A percentile compares a stretch with the other conserved stretches of the same genome.
phyloP scores from a whole-genome alignment of 2,797 vertebrate genomes.

The Phrynocephalus forsythii region DNA sequence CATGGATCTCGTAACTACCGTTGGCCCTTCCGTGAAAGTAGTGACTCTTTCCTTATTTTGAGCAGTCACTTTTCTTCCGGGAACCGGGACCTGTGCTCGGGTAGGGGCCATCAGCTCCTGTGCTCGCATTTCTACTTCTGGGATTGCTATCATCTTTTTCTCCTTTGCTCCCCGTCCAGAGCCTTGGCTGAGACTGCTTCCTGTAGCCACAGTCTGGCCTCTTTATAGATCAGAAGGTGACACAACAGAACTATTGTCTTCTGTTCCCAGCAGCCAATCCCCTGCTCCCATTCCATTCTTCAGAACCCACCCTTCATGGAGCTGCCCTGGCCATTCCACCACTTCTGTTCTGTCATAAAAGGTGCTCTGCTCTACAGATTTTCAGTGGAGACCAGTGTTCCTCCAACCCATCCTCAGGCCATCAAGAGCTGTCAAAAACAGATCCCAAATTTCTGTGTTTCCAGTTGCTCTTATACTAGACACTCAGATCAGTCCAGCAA shows the following conservation, averaged over 20 bases:
- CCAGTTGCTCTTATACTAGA: background rate
- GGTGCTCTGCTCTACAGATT: background rate
- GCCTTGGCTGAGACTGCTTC: conserved; percentile 22
- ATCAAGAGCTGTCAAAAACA: background rate
- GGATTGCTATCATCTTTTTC: background rate
- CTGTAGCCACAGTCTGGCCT: background rate
- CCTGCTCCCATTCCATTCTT: background rate
- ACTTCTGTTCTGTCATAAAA: background rate
- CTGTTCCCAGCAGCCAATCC: conserved; percentile 38
- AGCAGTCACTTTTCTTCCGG: background rate
- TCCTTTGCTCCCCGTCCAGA: background rate
- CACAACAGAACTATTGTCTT: background rate
- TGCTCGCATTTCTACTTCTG: background rate
- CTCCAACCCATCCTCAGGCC: background rate
- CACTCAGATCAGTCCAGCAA: too few species aligned
- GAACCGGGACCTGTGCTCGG: background rate
- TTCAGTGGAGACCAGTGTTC: background rate
- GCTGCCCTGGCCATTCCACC: background rate
- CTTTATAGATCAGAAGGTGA: background rate
- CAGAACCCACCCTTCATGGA: conserved; percentile 15
- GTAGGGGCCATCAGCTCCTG: background rate
- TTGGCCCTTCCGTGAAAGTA: background rate
- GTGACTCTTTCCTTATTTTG: background rate
- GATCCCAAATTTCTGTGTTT: background rate
- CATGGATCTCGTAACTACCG: background rate